Base-by-base conservation (phyloP, 2,797 vertebrate species). In the Enteromius anoplus region DNA sequence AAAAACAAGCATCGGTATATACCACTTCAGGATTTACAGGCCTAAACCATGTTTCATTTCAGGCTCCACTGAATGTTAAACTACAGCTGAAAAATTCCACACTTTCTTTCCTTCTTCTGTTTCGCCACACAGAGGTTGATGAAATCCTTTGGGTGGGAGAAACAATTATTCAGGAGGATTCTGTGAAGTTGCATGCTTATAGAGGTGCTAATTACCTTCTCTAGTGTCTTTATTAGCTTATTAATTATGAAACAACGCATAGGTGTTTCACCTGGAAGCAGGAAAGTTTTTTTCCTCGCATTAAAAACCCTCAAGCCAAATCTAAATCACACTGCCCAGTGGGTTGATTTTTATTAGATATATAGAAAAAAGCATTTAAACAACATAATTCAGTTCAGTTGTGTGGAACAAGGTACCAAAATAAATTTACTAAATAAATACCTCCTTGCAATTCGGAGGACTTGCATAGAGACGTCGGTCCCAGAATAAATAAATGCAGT, bases 161-260 rank as follows among this genome's bases (percentile, higher is more conserved):
- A 89, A 91, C 89, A 93, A 92, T 93, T 94, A 93, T 93, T 93
- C 92, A 68, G 90, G 90, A 92, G 90, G 89, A 91, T 86, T 86
- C 89, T 90, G 86, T 87, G 76, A 89, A 47, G 75, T 92, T 90
- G 91, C 91, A 86, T 88, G 89, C 89, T 88, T 91, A 92, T 89
- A 91, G 86, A 88, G 91, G 91, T 94, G 92, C 89, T 94, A 94
- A 95, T 95, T 94, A 93, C 91, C 91, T 94, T 90, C 89, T 86
- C 86, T 89, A 82, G 75, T 55, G 85, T 88, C 89, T 90, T 93
- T 91, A 91, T 90, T 86, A 88, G 87, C 91, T 92, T 92, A 93
- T 95, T 94, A 94, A 94, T 94, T 94, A 93, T 94, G 92, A 92
- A 94, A 90, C 91, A 90, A 93, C 90, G 87, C 86, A 89, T 91